Evolutionary conservation across 2,888 invertebrate genomes (phyloP).

Genomic region (Ganaspis brasiliensis): DNA sequence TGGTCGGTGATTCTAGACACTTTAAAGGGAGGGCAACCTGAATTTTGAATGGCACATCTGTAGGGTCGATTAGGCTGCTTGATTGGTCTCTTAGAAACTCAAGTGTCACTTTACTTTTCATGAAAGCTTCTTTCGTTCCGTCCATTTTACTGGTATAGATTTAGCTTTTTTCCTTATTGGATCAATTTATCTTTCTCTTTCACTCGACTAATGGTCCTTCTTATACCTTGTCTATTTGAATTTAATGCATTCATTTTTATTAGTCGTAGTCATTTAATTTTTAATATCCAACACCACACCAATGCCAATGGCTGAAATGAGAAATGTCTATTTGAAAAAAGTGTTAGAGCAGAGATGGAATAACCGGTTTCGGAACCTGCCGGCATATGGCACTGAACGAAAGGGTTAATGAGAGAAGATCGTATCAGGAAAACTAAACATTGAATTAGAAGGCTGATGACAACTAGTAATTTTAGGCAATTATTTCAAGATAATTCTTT

Average conservation of each 20-base stretch:
- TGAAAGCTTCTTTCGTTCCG: conserved; percentile 14
- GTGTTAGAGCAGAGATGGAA: conserved; percentile 14
- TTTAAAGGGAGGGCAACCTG: conserved; percentile 16
- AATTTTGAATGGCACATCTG: conserved; percentile 36
- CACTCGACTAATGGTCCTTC: neutral
- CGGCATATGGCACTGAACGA: conserved; percentile 23
- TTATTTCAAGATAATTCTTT: conserved; percentile 8
- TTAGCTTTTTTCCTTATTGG: conserved; percentile 1
- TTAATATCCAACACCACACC: neutral
- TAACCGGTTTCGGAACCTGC: conserved; percentile 20
- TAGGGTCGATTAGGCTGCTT: conserved; percentile 37
- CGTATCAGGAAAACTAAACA: conserved; percentile 28
- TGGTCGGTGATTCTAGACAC: neutral
- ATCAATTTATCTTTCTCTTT: conserved; percentile 34
- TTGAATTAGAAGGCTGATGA: conserved; percentile 25
- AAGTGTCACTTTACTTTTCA: conserved; percentile 38
- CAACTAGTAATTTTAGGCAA: conserved; percentile 25
- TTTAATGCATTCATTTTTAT: conserved; percentile 23
- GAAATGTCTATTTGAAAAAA: conserved; percentile 7
- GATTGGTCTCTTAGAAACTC: conserved; percentile 38
- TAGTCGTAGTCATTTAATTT: conserved; percentile 12
- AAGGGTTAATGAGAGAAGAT: conserved; percentile 30
- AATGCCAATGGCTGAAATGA: neutral
- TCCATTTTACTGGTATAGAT: conserved; percentile 15
- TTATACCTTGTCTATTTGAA: conserved; percentile 14